Percentiles rank a stretch among this genome's conserved stretches.
Evolutionary conservation across 2,888 invertebrate genomes (phyloP).

Genomic region (Ceraclea dissimilis): DNA sequence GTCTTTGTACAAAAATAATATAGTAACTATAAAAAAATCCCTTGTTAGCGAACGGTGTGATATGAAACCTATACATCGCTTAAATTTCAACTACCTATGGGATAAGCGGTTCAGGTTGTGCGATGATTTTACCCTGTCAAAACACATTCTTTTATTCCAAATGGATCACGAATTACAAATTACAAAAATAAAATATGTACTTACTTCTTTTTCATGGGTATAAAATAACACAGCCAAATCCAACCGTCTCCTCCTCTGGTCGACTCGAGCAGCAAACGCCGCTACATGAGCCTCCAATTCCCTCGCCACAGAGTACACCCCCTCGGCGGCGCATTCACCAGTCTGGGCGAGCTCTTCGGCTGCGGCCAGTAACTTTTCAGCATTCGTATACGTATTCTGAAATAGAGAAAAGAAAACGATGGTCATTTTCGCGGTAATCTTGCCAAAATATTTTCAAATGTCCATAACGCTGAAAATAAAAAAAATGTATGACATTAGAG

Average conservation of each 20-base stretch:
- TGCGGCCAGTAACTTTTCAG: constrained; percentile 90
- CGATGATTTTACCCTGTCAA: too few species aligned
- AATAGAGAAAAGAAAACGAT: constrained; percentile 28
- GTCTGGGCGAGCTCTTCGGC: constrained; percentile 94
- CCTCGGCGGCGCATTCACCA: constrained; percentile 94
- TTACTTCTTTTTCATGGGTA: constrained; percentile 89
- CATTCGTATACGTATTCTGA: constrained; percentile 97
- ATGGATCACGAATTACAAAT: too few species aligned
- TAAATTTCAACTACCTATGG: too few species aligned
- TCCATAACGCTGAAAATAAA: neutral
- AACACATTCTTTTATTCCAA: too few species aligned
- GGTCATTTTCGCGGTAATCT: too few species aligned
- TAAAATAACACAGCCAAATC: constrained; percentile 93
- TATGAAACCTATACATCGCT: too few species aligned
- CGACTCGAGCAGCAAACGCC: constrained; percentile 88
- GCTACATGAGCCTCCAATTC: constrained; percentile 91
- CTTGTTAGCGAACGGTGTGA: too few species aligned
- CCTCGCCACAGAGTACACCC: constrained; percentile 89
- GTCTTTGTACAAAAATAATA: too few species aligned
- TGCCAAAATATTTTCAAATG: neutral
- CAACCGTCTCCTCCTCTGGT: constrained; percentile 78
- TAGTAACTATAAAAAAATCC: too few species aligned
- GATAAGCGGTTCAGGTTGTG: too few species aligned
- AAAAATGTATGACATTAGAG: too few species aligned
- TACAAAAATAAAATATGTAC: too few species aligned